Percentiles rank a stretch among this genome's conserved stretches.
These are phyloP conservation scores for Falco cherrug DNA, from an alignment of 2,797 vertebrate genomes.

Conservation along the genomic window DNA sequence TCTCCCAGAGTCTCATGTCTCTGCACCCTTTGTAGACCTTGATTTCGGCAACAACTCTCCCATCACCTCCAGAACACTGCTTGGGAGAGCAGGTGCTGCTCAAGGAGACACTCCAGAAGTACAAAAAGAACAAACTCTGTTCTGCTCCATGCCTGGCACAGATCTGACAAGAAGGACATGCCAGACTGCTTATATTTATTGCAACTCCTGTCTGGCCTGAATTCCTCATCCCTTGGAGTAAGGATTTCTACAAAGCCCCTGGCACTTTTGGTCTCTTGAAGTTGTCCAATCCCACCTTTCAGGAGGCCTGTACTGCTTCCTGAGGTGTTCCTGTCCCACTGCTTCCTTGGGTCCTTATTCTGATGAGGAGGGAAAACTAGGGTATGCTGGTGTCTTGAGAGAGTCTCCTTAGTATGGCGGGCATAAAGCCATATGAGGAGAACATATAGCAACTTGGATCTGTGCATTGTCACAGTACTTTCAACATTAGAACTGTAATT, in stretches of 20 bases:
- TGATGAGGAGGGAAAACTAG: neutral
- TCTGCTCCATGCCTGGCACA: neutral
- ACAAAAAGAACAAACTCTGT: neutral
- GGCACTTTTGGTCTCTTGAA: neutral
- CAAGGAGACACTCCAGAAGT: neutral
- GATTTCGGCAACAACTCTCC: neutral
- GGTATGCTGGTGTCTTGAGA: neutral
- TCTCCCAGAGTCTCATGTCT: neutral
- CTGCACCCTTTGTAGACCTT: neutral
- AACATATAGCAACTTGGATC: neutral
- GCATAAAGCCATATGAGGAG: neutral
- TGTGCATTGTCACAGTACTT: neutral
- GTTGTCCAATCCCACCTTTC: neutral
- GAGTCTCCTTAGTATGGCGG: neutral
- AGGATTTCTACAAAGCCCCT: neutral
- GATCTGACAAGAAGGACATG: neutral
- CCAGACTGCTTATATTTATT: neutral
- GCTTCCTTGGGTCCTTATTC: neutral
- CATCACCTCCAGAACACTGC: neutral
- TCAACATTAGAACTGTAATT: neutral
- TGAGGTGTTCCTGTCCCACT: neutral
- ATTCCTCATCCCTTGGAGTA: neutral
- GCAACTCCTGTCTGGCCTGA: neutral
- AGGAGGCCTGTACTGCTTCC: neutral
- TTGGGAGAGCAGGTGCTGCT: neutral